phyloP scores from a whole-genome alignment of 2,113 vertebrate species.

The Calidris pugnax region DNA sequence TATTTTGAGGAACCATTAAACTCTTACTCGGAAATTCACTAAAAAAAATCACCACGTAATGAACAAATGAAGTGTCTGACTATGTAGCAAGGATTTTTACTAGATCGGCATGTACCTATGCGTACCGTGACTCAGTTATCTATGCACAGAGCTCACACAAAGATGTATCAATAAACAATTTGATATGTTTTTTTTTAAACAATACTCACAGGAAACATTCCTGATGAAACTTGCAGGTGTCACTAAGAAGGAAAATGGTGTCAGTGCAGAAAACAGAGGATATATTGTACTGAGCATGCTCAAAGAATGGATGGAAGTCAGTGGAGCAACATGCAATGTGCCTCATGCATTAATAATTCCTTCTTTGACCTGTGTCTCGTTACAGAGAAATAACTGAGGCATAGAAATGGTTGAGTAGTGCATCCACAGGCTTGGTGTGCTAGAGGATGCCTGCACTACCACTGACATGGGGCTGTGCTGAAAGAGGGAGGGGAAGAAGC shows the following conservation, averaged over 20 bases:
- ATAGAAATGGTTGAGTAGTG: not conserved
- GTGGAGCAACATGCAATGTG: not conserved
- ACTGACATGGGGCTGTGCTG: not conserved
- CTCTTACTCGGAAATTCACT: not conserved
- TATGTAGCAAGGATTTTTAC: not conserved
- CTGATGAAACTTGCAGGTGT: not conserved
- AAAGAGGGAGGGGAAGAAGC: not conserved
- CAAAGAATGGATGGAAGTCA: not conserved
- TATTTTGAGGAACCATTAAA: not conserved
- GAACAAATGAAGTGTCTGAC: not conserved
- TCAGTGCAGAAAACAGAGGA: not conserved
- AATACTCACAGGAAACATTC: not conserved
- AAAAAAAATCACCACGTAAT: fast-evolving
- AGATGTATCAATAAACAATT: not conserved
- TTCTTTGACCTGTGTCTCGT: not conserved
- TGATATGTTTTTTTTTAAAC: not conserved
- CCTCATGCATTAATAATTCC: not conserved
- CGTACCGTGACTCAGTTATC: not conserved
- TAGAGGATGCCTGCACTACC: not conserved
- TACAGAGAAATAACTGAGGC: not conserved
- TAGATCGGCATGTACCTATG: not conserved
- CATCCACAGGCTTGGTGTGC: not conserved
- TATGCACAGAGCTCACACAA: not conserved
- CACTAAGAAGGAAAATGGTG: not conserved
- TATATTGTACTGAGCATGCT: not conserved